These are phyloP conservation scores for Tiliqua scincoides DNA, from an alignment of 2,113 vertebrate species.

Conservation along the genomic window DNA sequence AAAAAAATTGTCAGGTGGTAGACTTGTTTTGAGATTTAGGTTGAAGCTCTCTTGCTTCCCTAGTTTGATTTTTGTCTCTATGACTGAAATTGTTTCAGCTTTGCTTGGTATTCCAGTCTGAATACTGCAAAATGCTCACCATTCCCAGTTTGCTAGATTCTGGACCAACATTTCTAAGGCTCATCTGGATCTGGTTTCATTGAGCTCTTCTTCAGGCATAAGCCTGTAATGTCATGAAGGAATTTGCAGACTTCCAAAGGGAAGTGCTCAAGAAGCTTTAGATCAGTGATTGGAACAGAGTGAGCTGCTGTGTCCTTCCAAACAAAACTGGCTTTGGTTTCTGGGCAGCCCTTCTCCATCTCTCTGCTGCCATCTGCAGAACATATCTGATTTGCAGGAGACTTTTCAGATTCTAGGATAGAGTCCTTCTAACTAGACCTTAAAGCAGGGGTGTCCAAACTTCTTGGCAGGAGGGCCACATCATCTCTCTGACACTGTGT, in stretches of 20 bases:
- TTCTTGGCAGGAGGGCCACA: no score
- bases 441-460: no score
- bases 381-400: not conserved
- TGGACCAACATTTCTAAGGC: not conserved
- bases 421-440: no score
- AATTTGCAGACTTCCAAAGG: not conserved
- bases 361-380: conserved; percentile 66
- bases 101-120: not conserved
- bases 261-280: fast-evolving
- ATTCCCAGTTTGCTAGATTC: not conserved
- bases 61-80: not conserved
- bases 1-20: not conserved
- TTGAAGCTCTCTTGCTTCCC: not conserved
- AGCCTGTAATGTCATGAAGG: not conserved
- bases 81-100: not conserved
- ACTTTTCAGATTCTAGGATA: no score
- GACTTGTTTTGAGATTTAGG: not conserved
- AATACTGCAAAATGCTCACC: not conserved
- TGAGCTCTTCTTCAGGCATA: not conserved
- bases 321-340: fast-evolving
- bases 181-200: not conserved
- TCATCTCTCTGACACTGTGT: no score
- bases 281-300: fast-evolving
- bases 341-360: not conserved
- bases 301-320: fast-evolving